Conservation (phyloP, 1,140 invertebrate species). For the Phenacoccus solenopsis region DNA sequence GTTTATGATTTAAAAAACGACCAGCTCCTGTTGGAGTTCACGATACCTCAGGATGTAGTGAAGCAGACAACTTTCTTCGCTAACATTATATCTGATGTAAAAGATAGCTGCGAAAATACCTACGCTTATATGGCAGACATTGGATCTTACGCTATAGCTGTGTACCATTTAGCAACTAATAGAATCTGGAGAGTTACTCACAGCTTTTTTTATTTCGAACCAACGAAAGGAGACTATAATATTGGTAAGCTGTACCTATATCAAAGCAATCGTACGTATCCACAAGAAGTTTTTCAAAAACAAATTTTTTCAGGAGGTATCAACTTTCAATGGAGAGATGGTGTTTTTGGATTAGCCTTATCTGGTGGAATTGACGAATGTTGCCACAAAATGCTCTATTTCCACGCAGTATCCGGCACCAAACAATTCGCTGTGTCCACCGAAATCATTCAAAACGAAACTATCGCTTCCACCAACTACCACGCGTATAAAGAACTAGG, state of each 20-base stretch:
- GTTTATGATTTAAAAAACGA: conserved; percentile 62
- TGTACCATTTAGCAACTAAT: conserved; percentile 55
- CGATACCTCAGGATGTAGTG: conserved; percentile 45
- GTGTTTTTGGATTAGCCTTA: conserved; percentile 55
- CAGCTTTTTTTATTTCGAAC: conserved; percentile 70
- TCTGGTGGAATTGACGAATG: conserved; percentile 43
- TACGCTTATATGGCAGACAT: conserved; percentile 63
- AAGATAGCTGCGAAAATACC: conserved; percentile 55
- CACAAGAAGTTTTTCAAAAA: no score
- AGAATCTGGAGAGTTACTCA: conserved; percentile 60
- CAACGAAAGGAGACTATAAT: conserved; percentile 52
- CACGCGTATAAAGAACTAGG: conserved; percentile 53
- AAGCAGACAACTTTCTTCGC: conserved; percentile 58
- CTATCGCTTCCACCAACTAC: conserved; percentile 41
- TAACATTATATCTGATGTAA: conserved; percentile 59
- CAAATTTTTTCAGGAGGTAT: conserved; percentile 37
- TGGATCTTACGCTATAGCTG: conserved; percentile 53
- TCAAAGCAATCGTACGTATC: no score
- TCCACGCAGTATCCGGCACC: conserved; percentile 59
- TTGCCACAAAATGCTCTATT: conserved; percentile 56
- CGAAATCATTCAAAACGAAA: conserved; percentile 50
- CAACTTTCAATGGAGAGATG: conserved; percentile 61
- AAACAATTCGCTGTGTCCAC: conserved; percentile 47
- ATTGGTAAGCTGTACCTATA: no score
- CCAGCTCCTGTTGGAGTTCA: conserved; percentile 45